phyloP scores from a whole-genome alignment of 2,797 vertebrate genomes.

The Tapirus indicus region DNA sequence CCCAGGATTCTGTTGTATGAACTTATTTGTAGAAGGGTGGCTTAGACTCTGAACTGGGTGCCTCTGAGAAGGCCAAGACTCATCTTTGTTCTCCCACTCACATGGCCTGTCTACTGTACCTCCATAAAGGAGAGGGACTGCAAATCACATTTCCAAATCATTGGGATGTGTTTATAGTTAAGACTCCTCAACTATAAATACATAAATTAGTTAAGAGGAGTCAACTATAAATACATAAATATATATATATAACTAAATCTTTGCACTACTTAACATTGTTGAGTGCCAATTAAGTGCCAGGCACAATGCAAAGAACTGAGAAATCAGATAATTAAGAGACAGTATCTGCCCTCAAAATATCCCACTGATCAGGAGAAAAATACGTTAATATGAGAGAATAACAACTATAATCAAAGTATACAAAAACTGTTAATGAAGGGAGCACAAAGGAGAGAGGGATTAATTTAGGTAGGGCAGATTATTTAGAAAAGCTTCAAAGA shows the following conservation, averaged over 20 bases:
- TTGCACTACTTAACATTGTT: constrained; percentile 3
- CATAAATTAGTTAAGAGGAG: not conserved
- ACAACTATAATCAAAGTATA: not conserved
- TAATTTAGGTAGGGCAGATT: not conserved
- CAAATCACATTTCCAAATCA: not conserved
- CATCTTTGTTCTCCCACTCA: not conserved
- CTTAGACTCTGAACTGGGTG: not conserved
- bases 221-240: not conserved
- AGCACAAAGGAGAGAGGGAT: not conserved
- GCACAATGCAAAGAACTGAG: not conserved
- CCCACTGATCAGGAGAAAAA: constrained; percentile 21
- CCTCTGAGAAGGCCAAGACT: not conserved
- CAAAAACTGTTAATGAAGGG: not conserved
- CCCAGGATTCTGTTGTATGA: not conserved
- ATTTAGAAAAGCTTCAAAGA: constrained; percentile 52
- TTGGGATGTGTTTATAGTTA: not conserved
- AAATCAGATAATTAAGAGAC: not conserved
- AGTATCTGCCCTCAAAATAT: not conserved
- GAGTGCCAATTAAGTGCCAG: not conserved
- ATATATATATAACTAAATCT: not conserved
- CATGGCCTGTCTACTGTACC: not conserved
- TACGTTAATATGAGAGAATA: not conserved
- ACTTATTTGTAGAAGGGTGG: not conserved
- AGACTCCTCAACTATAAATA: constrained; percentile 18
- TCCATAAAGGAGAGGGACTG: not conserved